phyloP scores from a whole-genome alignment of 2,113 vertebrate genomes.

The Ageneiosus marmoratus region DNA sequence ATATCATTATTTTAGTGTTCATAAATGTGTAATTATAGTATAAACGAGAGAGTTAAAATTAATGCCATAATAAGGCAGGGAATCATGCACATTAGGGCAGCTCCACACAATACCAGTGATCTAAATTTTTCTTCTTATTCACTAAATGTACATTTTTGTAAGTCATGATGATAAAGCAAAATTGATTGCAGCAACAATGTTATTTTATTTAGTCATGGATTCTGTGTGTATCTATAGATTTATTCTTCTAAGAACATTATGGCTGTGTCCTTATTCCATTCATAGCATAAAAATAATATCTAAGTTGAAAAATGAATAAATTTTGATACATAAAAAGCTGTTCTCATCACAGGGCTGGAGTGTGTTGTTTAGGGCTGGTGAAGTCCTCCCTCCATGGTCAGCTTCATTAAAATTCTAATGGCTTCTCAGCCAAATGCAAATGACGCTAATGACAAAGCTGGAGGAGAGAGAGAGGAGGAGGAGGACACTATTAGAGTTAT shows the following conservation, averaged over 20 bases:
- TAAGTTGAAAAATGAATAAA: background rate
- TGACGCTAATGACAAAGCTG: conserved; percentile 73
- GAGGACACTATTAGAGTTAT: conserved; percentile 65
- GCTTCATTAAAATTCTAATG: conserved; percentile 81
- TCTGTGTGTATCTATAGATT: background rate
- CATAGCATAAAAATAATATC: background rate
- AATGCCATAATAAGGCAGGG: conserved; percentile 69
- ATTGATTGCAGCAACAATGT: conserved; percentile 19
- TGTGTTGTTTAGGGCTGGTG: conserved; percentile 58
- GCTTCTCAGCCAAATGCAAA: conserved; percentile 79
- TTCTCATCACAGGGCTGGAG: conserved; percentile 49
- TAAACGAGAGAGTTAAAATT: conserved; percentile 65
- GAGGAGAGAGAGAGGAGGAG: conserved; percentile 41
- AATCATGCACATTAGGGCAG: conserved; percentile 69
- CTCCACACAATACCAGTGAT: conserved; percentile 68
- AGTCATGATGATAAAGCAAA: conserved; percentile 47
- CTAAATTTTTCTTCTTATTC: conserved; percentile 69
- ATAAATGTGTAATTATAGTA: conserved; percentile 66
- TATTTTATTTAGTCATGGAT: conserved; percentile 4
- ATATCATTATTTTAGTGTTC: conserved; percentile 68
- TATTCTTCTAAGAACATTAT: background rate
- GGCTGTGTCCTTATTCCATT: background rate
- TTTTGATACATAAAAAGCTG: conserved; percentile 25
- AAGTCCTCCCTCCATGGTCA: conserved; percentile 72
- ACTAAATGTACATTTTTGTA: conserved; percentile 57